Base-by-base conservation (phyloP, 2,888 invertebrate species). In the Tetramorium bicarinatum region DNA sequence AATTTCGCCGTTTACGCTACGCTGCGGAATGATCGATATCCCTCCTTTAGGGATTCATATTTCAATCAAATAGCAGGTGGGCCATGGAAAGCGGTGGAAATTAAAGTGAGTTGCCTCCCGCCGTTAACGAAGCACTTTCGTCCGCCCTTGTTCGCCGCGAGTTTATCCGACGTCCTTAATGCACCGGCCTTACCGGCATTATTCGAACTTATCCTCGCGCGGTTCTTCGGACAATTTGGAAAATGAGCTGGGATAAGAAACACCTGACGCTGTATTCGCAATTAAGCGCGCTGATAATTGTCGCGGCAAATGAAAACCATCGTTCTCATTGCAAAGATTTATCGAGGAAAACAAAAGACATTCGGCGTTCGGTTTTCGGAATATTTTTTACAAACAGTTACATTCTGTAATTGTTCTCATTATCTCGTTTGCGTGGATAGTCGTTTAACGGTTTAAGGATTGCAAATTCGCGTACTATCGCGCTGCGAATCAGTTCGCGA, bases 121-220 rank as follows among this genome's bases (percentile, higher is more conserved):
- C 64, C 67, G 49, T 49, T 84, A 69, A 71, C 82, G 75, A 69
- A 86, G 85, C 82, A 86, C 71, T 83, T 85, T 79, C 56, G 67
- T 49, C 29, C 74, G 69, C 83, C 80, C 83, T 72, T 64, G 47
- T 72, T 71, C 41, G 54, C 44, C 44, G 41, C 64, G 66, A 76
- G 52, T 76, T 81, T 75, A 75, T 84, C 49, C 74, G n/a, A 6
- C 77, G 44, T n/a, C 34, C 83, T 77, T 80, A 83, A 77, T 71
- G 83, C 38, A 72, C 67, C 64, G 49, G 62, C 41, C 62, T 74
- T 74, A 49, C 72, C 21, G 74, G 75, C 62, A 81, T 72, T 74
- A 74, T 64, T 62, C 64, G 61, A 66, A 81, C 66, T 74, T 84
- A 56, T 49, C 64, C 69, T 21, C 41, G 59, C 49, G 34, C 77